These are phyloP conservation scores for Polydrusus pterygomalis DNA, from an alignment of 2,888 invertebrate species.

Conservation along the genomic window DNA sequence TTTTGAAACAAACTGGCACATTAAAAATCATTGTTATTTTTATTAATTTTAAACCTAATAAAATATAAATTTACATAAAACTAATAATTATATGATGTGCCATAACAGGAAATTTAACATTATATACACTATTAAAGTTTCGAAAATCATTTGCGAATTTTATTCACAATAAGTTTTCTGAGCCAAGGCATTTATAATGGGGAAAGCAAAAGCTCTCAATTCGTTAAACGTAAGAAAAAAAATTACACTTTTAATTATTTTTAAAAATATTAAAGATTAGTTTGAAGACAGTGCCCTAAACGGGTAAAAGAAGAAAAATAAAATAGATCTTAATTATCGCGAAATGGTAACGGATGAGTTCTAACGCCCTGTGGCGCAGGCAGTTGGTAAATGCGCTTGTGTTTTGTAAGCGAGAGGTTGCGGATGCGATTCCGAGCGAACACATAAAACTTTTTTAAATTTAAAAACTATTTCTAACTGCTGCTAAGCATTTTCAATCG, in stretches of 20 bases:
- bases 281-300: too few species aligned
- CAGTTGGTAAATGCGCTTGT: too few species aligned
- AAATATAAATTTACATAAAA: background rate
- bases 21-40: constrained; percentile 11
- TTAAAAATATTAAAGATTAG: too few species aligned
- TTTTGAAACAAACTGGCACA: constrained; percentile 26
- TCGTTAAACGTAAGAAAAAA: background rate
- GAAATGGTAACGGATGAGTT: too few species aligned
- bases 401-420: too few species aligned
- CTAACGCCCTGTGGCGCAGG: too few species aligned
- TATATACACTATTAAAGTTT: constrained; percentile 35
- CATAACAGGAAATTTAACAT: constrained; percentile 22
- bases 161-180: constrained; percentile 21
- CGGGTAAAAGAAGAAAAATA: too few species aligned
- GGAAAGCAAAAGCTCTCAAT: background rate
- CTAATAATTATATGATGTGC: constrained; percentile 11
- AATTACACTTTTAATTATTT: background rate
- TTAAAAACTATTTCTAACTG: too few species aligned
- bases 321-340: too few species aligned
- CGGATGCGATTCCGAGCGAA: too few species aligned
- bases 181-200: constrained; percentile 1
- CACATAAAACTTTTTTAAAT: too few species aligned
- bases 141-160: constrained; percentile 15
- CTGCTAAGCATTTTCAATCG: too few species aligned
- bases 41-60: constrained; percentile 3